These are phyloP conservation scores for Sciurus niger DNA, from an alignment of 2,113 vertebrate genomes.

Conservation along the genomic window DNA sequence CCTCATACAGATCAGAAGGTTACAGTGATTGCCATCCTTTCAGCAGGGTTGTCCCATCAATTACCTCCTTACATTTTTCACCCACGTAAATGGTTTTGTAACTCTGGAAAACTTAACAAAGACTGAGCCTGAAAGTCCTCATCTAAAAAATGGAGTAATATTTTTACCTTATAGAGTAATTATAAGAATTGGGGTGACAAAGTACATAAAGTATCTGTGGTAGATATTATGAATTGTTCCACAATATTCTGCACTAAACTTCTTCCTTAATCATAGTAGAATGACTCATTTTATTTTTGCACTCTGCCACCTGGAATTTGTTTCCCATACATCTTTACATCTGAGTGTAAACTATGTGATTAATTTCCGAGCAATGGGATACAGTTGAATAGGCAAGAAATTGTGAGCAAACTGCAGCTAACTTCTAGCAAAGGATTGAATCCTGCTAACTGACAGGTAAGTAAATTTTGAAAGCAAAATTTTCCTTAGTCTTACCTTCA, in stretches of 20 bases:
- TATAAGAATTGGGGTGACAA: not conserved
- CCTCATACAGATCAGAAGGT: not conserved
- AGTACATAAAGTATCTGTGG: not conserved
- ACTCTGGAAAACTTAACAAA: slow-evolving; percentile 33
- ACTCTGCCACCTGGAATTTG: not conserved
- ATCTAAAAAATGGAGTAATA: not conserved
- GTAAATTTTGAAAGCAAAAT: not conserved
- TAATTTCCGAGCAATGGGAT: not conserved
- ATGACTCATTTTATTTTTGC: slow-evolving; percentile 50
- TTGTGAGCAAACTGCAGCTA: not conserved
- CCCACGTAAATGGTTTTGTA: slow-evolving; percentile 4
- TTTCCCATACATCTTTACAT: slow-evolving; percentile 21
- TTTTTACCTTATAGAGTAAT: not conserved
- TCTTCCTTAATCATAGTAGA: not conserved
- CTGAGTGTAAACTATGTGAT: not conserved
- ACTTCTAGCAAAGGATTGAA: not conserved
- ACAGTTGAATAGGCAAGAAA: not conserved
- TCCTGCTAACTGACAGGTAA: not conserved
- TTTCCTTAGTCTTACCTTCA: not conserved
- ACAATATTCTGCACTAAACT: not conserved
- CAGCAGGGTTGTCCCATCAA: not conserved
- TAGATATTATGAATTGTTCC: not conserved
- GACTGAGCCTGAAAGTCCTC: not conserved
- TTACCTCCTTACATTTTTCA: slow-evolving; percentile 10
- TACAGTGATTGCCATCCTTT: not conserved